Evolutionary conservation across 1,140 invertebrate genomes (phyloP), one percentile per base, ranked within the genome.

Genomic region (Episyrphus balteatus): DNA sequence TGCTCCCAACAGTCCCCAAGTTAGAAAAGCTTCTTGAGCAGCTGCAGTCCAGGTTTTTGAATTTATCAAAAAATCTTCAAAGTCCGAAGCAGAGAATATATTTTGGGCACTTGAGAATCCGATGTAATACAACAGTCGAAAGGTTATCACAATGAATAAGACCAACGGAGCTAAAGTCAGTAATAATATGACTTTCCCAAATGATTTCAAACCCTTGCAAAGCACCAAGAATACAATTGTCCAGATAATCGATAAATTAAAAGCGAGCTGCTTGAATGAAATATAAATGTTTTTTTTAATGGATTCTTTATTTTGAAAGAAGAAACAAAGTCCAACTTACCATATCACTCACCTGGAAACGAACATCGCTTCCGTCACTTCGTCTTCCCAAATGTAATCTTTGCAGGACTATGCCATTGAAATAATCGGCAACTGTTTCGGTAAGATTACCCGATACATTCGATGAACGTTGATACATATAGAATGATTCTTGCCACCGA

Each of bases 241-340:
- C 91, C 91, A 94, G 13, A 92, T 81, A 5, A 92, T 81, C 2
- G 86, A 86, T 58, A 93, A 73, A 68, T 92, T 90, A 67, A 92
- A 91, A 3, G 87, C 85, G 44, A 90, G 77, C 73, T 92, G 86
- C 50, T 59, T 53, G 21, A 14, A 50, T 40, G 38, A 17, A 44
- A 48, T 12, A 49, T 36, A 51, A 53, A 11, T 30, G 10, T 14
- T 26, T n/a, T 13, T 18, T 7, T 7, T 7, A 15, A 12, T 19
- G 5, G 12, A 3, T 26, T 26, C 2, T 7, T 37, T 6, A 30
- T 34, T 31, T n/a, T 38, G 21, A 33, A 37, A 7, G n/a, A n/a
- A n/a, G n/a, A n/a, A n/a, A 7, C 0, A 15, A 37, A 3, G 26
- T 11, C n/a, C 18, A 18, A 53, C 62, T 54, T 56, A 66, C 62